Percentiles rank a stretch among this genome's conserved stretches.
Evolutionary conservation across 2,113 vertebrate species (phyloP).

Genomic region (Phalacrocorax carbo): DNA sequence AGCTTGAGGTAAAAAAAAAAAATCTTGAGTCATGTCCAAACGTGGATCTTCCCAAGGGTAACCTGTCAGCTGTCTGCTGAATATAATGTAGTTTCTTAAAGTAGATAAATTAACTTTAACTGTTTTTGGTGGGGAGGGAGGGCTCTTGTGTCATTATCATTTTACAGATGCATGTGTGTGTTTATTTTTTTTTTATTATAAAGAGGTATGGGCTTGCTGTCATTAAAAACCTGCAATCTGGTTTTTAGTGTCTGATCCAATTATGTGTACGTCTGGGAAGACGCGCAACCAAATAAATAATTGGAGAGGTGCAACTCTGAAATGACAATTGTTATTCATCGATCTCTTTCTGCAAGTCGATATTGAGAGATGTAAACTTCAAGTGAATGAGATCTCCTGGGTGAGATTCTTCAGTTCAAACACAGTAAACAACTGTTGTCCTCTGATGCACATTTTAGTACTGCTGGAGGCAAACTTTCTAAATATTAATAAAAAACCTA

Average conservation of each 20-base stretch:
- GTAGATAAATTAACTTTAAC: constrained; percentile 43
- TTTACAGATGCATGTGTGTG: constrained; percentile 40
- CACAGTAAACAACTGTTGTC: constrained; percentile 90
- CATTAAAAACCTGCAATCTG: constrained; percentile 79
- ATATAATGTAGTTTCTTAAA: constrained; percentile 38
- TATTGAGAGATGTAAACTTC: constrained; percentile 83
- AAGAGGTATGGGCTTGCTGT: constrained; percentile 77
- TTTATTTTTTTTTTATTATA: constrained; percentile 51
- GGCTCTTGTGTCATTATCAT: constrained; percentile 39
- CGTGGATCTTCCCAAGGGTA: constrained; percentile 18
- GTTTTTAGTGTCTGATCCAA: constrained; percentile 86
- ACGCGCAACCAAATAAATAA: constrained; percentile 85
- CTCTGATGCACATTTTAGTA: constrained; percentile 90
- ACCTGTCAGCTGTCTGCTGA: constrained; percentile 54
- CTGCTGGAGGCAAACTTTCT: constrained; percentile 88
- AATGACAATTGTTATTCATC: constrained; percentile 86
- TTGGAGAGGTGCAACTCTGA: constrained; percentile 76
- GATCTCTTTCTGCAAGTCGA: constrained; percentile 79
- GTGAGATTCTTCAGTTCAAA: constrained; percentile 87
- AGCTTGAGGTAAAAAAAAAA: constrained; percentile 12
- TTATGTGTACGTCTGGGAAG: constrained; percentile 82
- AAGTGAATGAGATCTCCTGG: constrained; percentile 81
- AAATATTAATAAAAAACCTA: constrained; percentile 76
- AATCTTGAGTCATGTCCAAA: constrained; percentile 47
- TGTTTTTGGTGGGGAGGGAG: neutral